These are phyloP conservation scores for Poeciliopsis gracilis DNA, from an alignment of 2,797 vertebrate species.

Conservation along the genomic window DNA sequence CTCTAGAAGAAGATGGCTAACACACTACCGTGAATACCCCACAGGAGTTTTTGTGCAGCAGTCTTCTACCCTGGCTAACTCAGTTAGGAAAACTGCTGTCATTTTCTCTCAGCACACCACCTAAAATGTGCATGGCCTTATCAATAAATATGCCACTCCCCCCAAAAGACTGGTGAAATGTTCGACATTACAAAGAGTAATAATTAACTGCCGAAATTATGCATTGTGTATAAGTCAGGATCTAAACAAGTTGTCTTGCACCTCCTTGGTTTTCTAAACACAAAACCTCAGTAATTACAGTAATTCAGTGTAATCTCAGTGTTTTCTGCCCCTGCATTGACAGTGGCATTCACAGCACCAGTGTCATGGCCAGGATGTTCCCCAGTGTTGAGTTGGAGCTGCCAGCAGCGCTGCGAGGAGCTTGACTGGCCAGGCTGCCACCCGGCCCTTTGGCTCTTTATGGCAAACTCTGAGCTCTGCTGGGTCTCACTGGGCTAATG, in stretches of 20 bases:
- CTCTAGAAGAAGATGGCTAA: neutral
- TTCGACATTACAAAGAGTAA: neutral
- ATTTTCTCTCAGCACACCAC: neutral
- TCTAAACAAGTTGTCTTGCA: neutral
- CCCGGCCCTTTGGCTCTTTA: constrained; percentile 62
- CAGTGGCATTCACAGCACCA: constrained; percentile 29
- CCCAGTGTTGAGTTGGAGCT: constrained; percentile 62
- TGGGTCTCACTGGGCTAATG: constrained; percentile 68
- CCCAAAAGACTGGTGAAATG: neutral
- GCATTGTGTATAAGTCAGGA: neutral
- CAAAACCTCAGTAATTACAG: constrained; percentile 29
- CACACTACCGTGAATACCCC: neutral
- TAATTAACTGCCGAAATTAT: neutral
- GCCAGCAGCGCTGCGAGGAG: constrained; percentile 55
- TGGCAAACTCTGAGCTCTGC: constrained; percentile 67
- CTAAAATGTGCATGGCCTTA: neutral
- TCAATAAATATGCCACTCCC: neutral
- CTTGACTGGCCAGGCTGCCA: constrained; percentile 59
- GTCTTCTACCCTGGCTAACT: neutral
- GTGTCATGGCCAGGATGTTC: constrained; percentile 58
- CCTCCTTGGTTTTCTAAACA: constrained; percentile 9
- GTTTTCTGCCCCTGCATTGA: constrained; percentile 32
- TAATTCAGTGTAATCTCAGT: constrained; percentile 44
- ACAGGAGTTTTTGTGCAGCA: neutral
- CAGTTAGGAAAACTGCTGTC: neutral